Conservation (phyloP, 2,888 invertebrate species). For the Psococerastis gibbosa region DNA sequence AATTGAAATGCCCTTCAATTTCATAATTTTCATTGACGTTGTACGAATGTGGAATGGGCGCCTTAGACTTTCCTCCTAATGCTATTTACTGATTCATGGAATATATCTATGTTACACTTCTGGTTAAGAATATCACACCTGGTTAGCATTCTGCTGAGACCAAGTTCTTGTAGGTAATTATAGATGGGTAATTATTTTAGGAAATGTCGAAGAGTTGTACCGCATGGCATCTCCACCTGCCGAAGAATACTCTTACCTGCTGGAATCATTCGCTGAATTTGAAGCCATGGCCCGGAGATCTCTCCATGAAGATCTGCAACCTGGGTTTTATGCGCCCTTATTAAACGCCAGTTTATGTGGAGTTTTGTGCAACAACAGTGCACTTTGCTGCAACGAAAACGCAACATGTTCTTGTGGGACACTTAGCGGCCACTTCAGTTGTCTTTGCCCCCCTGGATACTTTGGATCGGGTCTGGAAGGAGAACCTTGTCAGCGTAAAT, state of each 20-base stretch:
- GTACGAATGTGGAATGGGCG: too few relatives aligned
- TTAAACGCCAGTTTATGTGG: conserved; percentile 30
- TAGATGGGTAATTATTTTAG: too few relatives aligned
- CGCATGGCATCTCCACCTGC: conserved; percentile 43
- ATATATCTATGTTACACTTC: too few relatives aligned
- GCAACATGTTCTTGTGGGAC: conserved; percentile 46
- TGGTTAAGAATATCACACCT: too few relatives aligned
- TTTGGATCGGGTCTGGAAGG: conserved; percentile 38
- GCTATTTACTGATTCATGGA: too few relatives aligned
- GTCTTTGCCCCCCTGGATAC: conserved; percentile 41
- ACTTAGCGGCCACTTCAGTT: conserved; percentile 47
- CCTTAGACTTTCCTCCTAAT: too few relatives aligned
- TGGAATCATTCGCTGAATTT: conserved; percentile 47
- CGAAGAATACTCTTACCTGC: conserved; percentile 40
- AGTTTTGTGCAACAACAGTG: conserved; percentile 28
- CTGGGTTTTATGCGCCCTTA: conserved; percentile 36
- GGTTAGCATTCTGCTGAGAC: too few relatives aligned
- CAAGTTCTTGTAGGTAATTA: too few relatives aligned
- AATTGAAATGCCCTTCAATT: too few relatives aligned
- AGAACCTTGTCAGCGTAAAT: conserved; percentile 38
- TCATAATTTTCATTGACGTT: too few relatives aligned
- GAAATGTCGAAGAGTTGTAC: conserved; percentile 40
- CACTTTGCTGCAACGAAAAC: conserved; percentile 37
- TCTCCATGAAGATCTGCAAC: conserved; percentile 43
- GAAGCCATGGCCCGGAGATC: conserved; percentile 46